phyloP scores from a whole-genome alignment of 2,888 invertebrate species.

The Pasiphila rectangulata region DNA sequence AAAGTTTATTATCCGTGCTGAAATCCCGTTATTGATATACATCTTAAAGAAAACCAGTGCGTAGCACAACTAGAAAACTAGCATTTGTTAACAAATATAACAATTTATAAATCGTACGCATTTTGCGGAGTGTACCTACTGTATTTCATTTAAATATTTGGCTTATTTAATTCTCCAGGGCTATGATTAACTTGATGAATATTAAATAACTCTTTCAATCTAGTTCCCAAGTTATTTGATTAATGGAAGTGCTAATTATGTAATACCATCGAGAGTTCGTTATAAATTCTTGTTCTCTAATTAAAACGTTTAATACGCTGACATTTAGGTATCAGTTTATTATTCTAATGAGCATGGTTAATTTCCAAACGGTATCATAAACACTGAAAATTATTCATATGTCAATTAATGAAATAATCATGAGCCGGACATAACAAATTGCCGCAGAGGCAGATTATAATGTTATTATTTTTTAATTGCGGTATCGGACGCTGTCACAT shows the following conservation, averaged over 20 bases:
- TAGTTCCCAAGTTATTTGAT: conserved; percentile 18
- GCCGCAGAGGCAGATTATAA: conserved; percentile 46
- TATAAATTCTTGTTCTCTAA: conserved; percentile 17
- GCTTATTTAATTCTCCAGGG: background rate
- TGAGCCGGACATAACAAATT: conserved; percentile 46
- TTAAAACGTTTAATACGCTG: conserved; percentile 13
- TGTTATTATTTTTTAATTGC: conserved; percentile 52
- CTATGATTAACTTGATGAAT: conserved; percentile 6
- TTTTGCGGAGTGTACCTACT: too few relatives aligned
- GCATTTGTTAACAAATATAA: too few relatives aligned
- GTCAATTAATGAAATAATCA: conserved; percentile 45
- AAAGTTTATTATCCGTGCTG: conserved; percentile 1
- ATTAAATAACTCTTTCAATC: conserved; percentile 6
- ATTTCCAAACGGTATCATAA: conserved; percentile 33
- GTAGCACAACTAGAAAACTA: background rate
- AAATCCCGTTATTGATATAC: conserved; percentile 1
- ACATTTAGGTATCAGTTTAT: conserved; percentile 8
- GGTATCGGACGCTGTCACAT: conserved; percentile 63
- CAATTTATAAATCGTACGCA: too few relatives aligned
- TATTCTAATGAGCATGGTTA: conserved; percentile 16
- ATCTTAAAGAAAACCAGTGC: conserved; percentile 1
- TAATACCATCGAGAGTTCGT: conserved; percentile 22
- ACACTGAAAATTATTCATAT: conserved; percentile 37
- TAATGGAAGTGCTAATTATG: conserved; percentile 25
- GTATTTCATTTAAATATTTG: conserved; percentile 2